phyloP scores from a whole-genome alignment of 2,113 vertebrate genomes.

The Cottus gobio region DNA sequence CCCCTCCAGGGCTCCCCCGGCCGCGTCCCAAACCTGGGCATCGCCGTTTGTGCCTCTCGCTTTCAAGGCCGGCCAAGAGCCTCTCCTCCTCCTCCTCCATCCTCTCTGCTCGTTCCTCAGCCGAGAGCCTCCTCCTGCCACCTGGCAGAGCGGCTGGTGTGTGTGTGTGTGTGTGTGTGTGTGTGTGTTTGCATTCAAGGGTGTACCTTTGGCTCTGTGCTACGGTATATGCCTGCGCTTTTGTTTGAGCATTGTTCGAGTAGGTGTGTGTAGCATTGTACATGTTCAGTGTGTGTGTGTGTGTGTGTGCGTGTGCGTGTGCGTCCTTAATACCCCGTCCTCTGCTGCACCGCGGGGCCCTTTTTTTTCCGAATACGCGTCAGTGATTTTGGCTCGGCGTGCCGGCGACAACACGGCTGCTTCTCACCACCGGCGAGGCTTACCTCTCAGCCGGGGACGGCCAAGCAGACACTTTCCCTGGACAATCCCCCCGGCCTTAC shows the following conservation, averaged over 20 bases:
- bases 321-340: constrained; percentile 36
- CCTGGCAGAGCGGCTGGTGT: constrained; percentile 68
- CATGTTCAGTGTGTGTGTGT: constrained; percentile 28
- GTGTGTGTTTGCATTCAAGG: constrained; percentile 37
- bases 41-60: constrained; percentile 73
- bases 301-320: constrained; percentile 38
- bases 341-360: constrained; percentile 48
- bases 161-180: constrained; percentile 10
- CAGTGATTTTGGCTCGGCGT: constrained; percentile 67
- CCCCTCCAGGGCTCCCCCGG: constrained; percentile 75
- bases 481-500: constrained; percentile 45
- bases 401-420: constrained; percentile 53
- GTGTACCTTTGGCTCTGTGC: constrained; percentile 71
- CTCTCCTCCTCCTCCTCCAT: constrained; percentile 57
- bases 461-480: constrained; percentile 73
- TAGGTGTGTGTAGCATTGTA: constrained; percentile 59
- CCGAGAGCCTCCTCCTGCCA: constrained; percentile 74
- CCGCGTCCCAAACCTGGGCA: constrained; percentile 75
- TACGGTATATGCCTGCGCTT: constrained; percentile 69
- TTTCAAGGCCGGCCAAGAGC: constrained; percentile 81
- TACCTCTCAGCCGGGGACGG: constrained; percentile 67
- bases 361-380: constrained; percentile 55
- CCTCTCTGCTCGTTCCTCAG: constrained; percentile 65
- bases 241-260: constrained; percentile 71
- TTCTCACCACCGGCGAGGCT: constrained; percentile 67